These are phyloP conservation scores for Ceyx erithaca DNA, from an alignment of 2,797 vertebrate genomes.

Conservation along the genomic window DNA sequence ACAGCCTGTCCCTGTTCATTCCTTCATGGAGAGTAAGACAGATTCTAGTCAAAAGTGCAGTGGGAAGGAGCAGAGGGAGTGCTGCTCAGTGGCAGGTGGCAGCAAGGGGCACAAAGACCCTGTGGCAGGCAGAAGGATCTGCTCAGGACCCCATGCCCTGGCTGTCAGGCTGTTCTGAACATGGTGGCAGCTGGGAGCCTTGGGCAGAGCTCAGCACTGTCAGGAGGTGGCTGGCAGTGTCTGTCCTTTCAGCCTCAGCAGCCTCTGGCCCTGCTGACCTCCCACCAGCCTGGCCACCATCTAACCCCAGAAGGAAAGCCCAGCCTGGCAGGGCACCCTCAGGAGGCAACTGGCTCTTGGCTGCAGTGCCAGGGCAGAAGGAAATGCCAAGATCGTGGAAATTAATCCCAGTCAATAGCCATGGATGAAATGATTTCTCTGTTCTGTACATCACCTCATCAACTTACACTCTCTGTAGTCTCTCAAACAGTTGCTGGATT, in stretches of 20 bases:
- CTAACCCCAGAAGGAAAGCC: not conserved
- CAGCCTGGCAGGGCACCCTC: not conserved
- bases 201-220: not conserved
- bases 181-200: not conserved
- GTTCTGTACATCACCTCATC: not conserved
- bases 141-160: not conserved
- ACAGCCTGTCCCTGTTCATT: not conserved
- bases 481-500: not conserved
- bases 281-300: not conserved
- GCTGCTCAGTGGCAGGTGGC: slow-evolving; percentile 30
- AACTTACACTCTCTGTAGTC: not conserved
- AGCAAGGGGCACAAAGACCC: not conserved
- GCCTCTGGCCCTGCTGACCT: slow-evolving; percentile 6
- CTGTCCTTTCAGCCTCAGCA: not conserved
- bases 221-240: slow-evolving; percentile 7
- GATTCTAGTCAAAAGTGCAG: not conserved
- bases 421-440: not conserved
- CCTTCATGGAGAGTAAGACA: not conserved
- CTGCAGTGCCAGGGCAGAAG: not conserved
- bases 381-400: not conserved
- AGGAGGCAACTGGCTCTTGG: not conserved
- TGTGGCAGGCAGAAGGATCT: not conserved
- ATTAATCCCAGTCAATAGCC: not conserved
- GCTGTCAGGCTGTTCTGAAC: not conserved
- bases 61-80: not conserved